Evolutionary conservation across 2,113 vertebrate species (phyloP), one percentile per base, ranked within the genome.

Genomic region (Mustela lutreola): DNA sequence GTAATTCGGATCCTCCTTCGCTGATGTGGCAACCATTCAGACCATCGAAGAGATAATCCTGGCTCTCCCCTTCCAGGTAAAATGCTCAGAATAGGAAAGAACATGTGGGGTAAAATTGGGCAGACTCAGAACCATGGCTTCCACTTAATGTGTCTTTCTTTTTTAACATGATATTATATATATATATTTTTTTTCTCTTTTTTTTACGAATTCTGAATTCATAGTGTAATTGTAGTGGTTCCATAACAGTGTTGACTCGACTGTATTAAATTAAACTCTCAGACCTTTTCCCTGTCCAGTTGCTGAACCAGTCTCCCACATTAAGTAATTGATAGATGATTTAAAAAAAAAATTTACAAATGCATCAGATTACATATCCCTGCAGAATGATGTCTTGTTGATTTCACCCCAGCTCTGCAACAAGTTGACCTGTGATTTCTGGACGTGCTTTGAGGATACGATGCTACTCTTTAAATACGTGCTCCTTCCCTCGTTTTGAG

Each of bases 391-490:
- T 36, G 26, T 3, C 26, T 76, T 86, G 21, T 42, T 79, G 65
- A 19, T 81, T 90, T 96, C 11, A 33, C 36, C 53, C 36, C 14
- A 9, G 39, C 14, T 18, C 81, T 42, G 42, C 14, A 42, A 19
- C 12, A 22, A 56, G 28, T 11, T 39, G 85, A 91, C 33, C 16
- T n/a, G 48, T 83, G 62, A 14, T 58, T 93, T 73, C 28, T 28
- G 22, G 26, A 16, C 50, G 33, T 87, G 60, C 12, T 73, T 45
- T 75, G 71, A 16, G 18, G 65, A 12, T 36, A 4, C 24, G 22
- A 2, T n/a, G 39, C n/a, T 19, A 65, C 3, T 45, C 60, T 58
- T 31, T 60, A 42, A 15, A 10, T 39, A 0, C 0, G 0, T 26
- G 58, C 16, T 12, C 18, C 7, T 28, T 1, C 1, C 39, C 73